Conservation (phyloP, 2,888 invertebrate genomes). For the Muschampia plurimacula region DNA sequence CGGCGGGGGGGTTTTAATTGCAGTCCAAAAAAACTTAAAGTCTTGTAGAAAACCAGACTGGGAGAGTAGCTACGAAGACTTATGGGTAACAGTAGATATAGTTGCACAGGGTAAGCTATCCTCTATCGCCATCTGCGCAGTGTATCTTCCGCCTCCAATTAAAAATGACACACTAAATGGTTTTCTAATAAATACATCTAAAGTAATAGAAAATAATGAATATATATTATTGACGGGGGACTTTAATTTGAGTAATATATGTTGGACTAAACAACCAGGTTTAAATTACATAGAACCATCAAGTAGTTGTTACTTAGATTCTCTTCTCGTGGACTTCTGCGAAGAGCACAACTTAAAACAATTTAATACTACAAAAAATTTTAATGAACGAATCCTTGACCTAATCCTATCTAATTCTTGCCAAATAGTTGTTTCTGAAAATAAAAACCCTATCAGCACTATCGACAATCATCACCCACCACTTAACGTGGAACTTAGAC, state of each 20-base stretch:
- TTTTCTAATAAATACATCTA: background rate
- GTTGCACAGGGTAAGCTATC: background rate
- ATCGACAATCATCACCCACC: background rate
- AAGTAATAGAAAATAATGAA: background rate
- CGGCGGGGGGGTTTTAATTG: background rate
- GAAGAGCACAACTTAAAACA: background rate
- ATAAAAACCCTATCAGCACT: background rate
- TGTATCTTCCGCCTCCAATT: background rate
- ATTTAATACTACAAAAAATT: background rate
- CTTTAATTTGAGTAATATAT: background rate
- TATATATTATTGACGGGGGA: background rate
- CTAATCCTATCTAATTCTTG: background rate
- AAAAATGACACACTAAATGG: background rate
- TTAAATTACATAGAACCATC: background rate
- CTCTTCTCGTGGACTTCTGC: background rate
- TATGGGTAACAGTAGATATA: background rate
- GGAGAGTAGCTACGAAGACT: background rate
- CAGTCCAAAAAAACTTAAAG: background rate
- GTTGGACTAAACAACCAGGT: background rate
- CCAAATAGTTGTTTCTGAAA: too few species aligned
- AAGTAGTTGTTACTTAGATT: background rate
- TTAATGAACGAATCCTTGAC: background rate
- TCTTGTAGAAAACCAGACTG: background rate
- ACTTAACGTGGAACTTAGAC: background rate
- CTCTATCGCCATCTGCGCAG: background rate